These are phyloP conservation scores for Callionymus lyra DNA, from an alignment of 2,113 vertebrate species.

Conservation along the genomic window DNA sequence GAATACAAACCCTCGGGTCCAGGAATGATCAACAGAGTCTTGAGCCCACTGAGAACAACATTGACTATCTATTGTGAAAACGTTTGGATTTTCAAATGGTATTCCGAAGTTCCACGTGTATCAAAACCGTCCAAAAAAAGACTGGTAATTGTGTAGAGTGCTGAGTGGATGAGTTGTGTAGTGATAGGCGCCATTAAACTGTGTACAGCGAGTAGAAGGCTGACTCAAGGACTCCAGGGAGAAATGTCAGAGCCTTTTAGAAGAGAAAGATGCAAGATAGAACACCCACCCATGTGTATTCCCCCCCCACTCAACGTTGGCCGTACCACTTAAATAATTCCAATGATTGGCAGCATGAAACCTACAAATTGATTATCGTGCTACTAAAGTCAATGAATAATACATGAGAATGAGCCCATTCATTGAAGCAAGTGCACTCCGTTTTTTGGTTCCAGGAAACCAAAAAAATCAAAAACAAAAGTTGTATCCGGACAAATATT, in stretches of 20 bases:
- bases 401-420: slow-evolving; percentile 41
- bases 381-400: slow-evolving; percentile 50
- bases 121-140: slow-evolving; percentile 31
- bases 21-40: no score
- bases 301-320: slow-evolving; percentile 42
- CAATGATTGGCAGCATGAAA: slow-evolving; percentile 49
- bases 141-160: slow-evolving; percentile 46
- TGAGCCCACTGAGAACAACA: no score
- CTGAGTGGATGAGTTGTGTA: slow-evolving; percentile 51
- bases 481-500: no score
- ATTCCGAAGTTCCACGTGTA: slow-evolving; percentile 16
- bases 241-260: slow-evolving; percentile 60
- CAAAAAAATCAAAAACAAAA: no score
- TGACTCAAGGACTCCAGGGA: slow-evolving; percentile 51
- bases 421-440: no score
- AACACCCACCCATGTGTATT: slow-evolving; percentile 45
- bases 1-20: no score
- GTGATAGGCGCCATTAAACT: slow-evolving; percentile 60
- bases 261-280: slow-evolving; percentile 52
- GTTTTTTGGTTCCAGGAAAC: no score
- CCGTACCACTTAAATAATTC: slow-evolving; percentile 48
- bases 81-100: slow-evolving; percentile 1
- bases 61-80: no score
- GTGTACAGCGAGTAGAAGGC: slow-evolving; percentile 51
- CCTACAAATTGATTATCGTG: slow-evolving; percentile 55